A percentile compares a stretch with the other conserved stretches of the same genome.
Evolutionary conservation across 1,140 invertebrate genomes (phyloP).

Genomic region (Drosophila asahinai): DNA sequence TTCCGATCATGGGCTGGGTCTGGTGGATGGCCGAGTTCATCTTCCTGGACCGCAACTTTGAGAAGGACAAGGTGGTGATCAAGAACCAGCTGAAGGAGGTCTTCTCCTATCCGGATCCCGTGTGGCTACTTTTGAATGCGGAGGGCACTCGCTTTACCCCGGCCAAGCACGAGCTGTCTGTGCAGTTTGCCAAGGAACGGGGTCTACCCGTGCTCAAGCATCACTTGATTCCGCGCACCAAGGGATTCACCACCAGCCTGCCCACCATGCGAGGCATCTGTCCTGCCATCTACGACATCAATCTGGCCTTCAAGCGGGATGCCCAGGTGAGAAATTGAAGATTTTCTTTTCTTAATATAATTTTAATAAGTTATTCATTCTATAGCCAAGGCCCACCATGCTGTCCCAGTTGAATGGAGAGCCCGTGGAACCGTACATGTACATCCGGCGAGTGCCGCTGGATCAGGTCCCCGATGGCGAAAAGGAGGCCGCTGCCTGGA

Average conservation of each 20-base stretch:
- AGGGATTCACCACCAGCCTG: conserved; percentile 93
- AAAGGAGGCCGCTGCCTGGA: conserved; percentile 91
- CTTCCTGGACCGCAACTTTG: conserved; percentile 96
- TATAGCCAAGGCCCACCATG: conserved; percentile 89
- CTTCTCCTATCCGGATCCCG: conserved; percentile 93
- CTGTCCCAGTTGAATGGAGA: conserved; percentile 92
- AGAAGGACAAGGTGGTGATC: conserved; percentile 95
- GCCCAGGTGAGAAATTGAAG: conserved; percentile 67
- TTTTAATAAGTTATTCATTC: conserved; percentile 1
- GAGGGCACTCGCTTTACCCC: conserved; percentile 97
- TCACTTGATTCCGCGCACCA: conserved; percentile 96
- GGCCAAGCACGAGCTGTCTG: conserved; percentile 94
- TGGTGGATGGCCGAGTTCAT: conserved; percentile 97
- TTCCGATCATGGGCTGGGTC: conserved; percentile 96
- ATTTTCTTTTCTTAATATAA: conserved; percentile 54
- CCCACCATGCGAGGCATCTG: conserved; percentile 91
- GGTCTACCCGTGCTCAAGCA: conserved; percentile 94
- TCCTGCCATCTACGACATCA: conserved; percentile 93
- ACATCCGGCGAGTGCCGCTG: conserved; percentile 92
- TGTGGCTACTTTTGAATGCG: conserved; percentile 95
- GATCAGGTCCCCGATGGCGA: conserved; percentile 92
- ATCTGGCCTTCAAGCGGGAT: conserved; percentile 90
- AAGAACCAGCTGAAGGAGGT: conserved; percentile 92
- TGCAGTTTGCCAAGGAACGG: conserved; percentile 94
- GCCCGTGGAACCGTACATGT: conserved; percentile 90